Conservation (phyloP, 1,140 invertebrate genomes). For the Oryctes rhinoceros region DNA sequence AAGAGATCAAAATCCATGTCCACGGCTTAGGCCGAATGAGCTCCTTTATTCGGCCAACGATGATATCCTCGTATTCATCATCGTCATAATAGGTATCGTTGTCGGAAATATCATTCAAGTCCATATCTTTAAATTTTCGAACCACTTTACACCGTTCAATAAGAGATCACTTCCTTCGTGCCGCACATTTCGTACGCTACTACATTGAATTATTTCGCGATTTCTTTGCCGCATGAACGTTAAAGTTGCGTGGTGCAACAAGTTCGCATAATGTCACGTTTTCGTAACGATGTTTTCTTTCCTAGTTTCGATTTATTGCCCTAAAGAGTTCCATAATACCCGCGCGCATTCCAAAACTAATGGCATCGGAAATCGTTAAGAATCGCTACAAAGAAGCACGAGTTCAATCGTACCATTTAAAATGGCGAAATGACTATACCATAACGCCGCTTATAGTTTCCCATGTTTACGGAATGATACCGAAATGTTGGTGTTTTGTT, state of each 20-base stretch:
- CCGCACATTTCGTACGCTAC: not conserved
- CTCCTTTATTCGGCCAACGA: conserved; percentile 43
- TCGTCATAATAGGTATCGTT: not conserved
- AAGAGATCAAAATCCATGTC: conserved; percentile 56
- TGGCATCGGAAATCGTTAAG: not conserved
- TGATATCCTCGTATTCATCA: not conserved
- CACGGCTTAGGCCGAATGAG: conserved; percentile 54
- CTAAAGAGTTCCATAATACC: not conserved
- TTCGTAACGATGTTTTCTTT: not conserved
- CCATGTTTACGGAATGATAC: no score
- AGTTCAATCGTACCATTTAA: no score
- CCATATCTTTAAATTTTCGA: not conserved
- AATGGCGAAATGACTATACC: no score
- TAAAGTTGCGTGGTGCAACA: not conserved
- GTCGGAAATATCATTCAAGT: not conserved
- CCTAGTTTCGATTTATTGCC: conserved; percentile 2
- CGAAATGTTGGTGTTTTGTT: no score
- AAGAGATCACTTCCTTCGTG: not conserved
- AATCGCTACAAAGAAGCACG: not conserved
- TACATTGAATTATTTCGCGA: not conserved
- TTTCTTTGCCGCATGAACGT: not conserved
- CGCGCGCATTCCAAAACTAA: not conserved
- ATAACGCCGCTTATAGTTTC: no score
- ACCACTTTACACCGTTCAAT: not conserved
- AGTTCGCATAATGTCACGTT: conserved; percentile 27